A percentile compares a stretch with the other conserved stretches of the same genome.
Conservation (phyloP, 2,888 invertebrate species). For the Tethea ocularis region DNA sequence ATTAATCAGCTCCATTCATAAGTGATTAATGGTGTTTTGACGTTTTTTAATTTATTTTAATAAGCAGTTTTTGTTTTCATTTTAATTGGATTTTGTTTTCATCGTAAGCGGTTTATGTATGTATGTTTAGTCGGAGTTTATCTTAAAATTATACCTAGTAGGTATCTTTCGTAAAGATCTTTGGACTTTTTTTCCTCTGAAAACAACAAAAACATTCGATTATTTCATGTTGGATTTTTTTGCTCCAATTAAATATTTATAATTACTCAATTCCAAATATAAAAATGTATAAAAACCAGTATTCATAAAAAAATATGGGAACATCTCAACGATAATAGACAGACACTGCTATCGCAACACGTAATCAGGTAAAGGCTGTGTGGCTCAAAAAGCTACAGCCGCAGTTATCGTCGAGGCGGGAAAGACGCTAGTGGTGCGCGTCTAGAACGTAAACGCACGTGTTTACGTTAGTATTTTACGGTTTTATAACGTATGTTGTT, state of each 20-base stretch:
- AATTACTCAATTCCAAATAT: too few relatives aligned
- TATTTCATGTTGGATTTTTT: too few relatives aligned
- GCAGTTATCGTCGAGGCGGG: constrained; percentile 43
- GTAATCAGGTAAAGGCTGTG: constrained; percentile 32
- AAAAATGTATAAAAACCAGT: background rate
- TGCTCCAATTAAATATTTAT: too few relatives aligned
- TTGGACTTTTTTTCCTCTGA: too few relatives aligned
- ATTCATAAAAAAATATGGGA: background rate
- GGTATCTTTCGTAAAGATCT: too few relatives aligned
- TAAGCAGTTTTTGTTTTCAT: background rate
- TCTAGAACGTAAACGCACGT: constrained; percentile 29
- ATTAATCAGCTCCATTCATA: background rate
- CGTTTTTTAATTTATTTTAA: background rate
- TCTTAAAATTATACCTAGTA: too few relatives aligned
- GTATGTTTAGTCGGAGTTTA: background rate
- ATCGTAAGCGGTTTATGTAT: background rate
- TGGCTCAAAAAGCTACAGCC: constrained; percentile 39
- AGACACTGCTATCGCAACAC: constrained; percentile 14
- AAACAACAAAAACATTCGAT: too few relatives aligned
- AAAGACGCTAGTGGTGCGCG: constrained; percentile 27
- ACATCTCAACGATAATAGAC: constrained; percentile 4
- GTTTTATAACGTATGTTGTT: constrained; percentile 1
- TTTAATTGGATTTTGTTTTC: background rate
- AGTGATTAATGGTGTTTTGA: background rate
- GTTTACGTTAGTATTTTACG: constrained; percentile 27